These are phyloP conservation scores for Oscheius sp. DNA, from an alignment of 2,888 invertebrate species.

Conservation along the genomic window DNA sequence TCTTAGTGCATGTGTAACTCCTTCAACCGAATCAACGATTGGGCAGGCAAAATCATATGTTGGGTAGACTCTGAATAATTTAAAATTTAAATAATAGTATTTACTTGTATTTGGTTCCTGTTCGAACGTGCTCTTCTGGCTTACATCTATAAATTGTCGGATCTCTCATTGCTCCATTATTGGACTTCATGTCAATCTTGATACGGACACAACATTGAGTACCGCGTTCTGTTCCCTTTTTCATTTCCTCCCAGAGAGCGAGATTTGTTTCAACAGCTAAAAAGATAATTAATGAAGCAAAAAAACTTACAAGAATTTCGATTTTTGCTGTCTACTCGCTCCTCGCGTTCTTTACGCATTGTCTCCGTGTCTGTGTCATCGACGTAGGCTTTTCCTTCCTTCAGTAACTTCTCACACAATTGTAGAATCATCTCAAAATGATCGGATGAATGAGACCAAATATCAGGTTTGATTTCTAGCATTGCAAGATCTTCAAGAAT, in stretches of 20 bases:
- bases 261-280: constrained; percentile 85
- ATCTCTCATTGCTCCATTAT: constrained; percentile 95
- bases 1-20: constrained; percentile 93
- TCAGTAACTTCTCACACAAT: constrained; percentile 86
- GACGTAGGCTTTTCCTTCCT: constrained; percentile 86
- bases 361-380: constrained; percentile 92
- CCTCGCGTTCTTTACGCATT: constrained; percentile 94
- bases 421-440: constrained; percentile 91
- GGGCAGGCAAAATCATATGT: constrained; percentile 99
- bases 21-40: constrained; percentile 95
- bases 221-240: constrained; percentile 81
- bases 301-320: constrained; percentile 47
- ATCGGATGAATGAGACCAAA: constrained; percentile 93
- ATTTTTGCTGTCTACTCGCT: constrained; percentile 80
- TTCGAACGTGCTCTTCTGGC: constrained; percentile 89
- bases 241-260: constrained; percentile 92
- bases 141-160: constrained; percentile 96
- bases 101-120: constrained; percentile 92
- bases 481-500: constrained; percentile 91
- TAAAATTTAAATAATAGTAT: constrained; percentile 13
- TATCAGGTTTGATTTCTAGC: constrained; percentile 89
- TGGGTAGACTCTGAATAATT: constrained; percentile 86
- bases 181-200: constrained; percentile 94
- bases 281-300: constrained; percentile 30
- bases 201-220: constrained; percentile 92